Percentiles rank a stretch among this genome's conserved stretches.
These are phyloP conservation scores for Beroe forskalii DNA, from an alignment of 37 sponge, comb jelly and placozoan genomes.

Conservation along the genomic window DNA sequence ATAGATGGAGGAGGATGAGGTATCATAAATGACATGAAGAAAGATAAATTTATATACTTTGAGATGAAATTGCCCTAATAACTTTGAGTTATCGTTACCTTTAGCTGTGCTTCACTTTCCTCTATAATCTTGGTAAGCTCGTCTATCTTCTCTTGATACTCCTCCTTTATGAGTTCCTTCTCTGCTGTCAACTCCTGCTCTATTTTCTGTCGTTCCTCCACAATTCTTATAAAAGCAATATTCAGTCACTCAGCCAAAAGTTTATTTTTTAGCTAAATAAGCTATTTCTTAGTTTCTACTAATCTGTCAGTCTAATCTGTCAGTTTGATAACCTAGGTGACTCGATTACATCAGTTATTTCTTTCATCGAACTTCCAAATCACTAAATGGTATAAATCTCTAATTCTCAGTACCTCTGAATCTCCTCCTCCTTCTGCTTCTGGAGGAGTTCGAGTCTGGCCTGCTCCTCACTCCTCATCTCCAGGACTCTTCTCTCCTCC, in stretches of 20 bases:
- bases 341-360: too few relatives aligned
- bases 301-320: too few relatives aligned
- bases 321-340: too few relatives aligned
- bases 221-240: background rate
- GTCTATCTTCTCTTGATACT: constrained; percentile 32
- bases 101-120: constrained; percentile 44
- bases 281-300: too few relatives aligned
- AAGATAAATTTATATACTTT: too few relatives aligned
- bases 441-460: background rate
- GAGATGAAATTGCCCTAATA: too few relatives aligned
- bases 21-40: too few relatives aligned
- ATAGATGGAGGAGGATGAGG: too few relatives aligned
- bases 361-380: too few relatives aligned
- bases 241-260: background rate
- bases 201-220: background rate
- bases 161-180: constrained; percentile 24
- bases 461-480: constrained; percentile 35
- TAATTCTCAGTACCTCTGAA: constrained; percentile 15
- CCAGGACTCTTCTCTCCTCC: background rate
- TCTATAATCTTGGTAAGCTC: constrained; percentile 5
- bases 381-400: too few relatives aligned
- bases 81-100: background rate
- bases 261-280: too few relatives aligned
- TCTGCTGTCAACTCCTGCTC: constrained; percentile 18
- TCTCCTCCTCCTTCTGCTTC: constrained; percentile 38